Base-by-base conservation (phyloP, 2,113 vertebrate species). In the Cyanistes caeruleus region DNA sequence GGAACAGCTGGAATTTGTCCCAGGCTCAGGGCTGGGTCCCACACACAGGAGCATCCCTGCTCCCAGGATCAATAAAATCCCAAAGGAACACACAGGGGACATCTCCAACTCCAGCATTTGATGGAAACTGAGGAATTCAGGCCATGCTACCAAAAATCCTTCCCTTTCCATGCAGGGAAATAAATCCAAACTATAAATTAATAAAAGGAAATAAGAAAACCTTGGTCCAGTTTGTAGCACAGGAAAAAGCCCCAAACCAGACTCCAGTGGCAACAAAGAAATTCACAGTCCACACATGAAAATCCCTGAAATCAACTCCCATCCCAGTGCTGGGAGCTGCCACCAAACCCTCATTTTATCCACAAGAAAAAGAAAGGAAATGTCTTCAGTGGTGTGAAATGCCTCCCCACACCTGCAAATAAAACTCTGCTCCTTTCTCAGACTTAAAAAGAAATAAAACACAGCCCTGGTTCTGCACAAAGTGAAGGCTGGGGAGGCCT, bases 31-130 rank as follows among this genome's bases (percentile, higher is more conserved):
- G 39, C 39, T 39, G 39, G 39, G 39, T 39, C 39, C 39, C 39
- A 39, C 11, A 39, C 39, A 39, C 39, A 39, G 39, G 15, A 25
- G 44, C 56, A 6, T 8, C 37, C 25, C 75, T 37, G 74, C 78
- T 78, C 56, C 58, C 35, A 20, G 15, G 2, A 2, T 0, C 16
- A 33, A 43, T 3, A 1, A 33, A 31, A 33, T 9, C 5, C 31
- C 72, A 21, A 7, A 16, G 59, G 33, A 48, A 18, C 53, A 7
- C 15, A 2, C 52, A 2, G 49, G 72, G 20, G 4, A 16, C 12
- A 2, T 0, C 41, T 19, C 11, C 59, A 35, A 3, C n/a, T 11
- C 35, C 13, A 28, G 33, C 62, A 5, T 2, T 14, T 2, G 31
- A 2, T 4, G 14, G 27, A 5, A 55, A 23, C 27, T 12, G 13